These are phyloP conservation scores for Sebastiscus tertius DNA, from an alignment of 2,797 vertebrate genomes.

Conservation along the genomic window DNA sequence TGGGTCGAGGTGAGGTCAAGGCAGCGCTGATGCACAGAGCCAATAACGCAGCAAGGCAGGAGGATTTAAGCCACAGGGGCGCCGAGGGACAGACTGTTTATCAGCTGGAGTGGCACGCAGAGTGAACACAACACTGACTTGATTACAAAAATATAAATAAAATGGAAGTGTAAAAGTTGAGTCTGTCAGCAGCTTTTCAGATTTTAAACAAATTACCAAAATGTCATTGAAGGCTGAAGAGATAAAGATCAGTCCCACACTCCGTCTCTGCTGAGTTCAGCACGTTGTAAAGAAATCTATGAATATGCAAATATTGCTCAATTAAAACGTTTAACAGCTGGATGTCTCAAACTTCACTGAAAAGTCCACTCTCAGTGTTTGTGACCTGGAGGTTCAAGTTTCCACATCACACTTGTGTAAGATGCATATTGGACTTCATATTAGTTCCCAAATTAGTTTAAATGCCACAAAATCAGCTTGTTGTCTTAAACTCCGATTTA, in stretches of 20 bases:
- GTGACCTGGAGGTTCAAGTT: too few species aligned
- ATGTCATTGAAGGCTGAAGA: background rate
- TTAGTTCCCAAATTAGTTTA: background rate
- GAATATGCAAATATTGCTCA: too few species aligned
- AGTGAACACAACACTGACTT: background rate
- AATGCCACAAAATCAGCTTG: background rate
- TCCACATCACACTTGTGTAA: background rate
- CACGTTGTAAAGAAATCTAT: background rate
- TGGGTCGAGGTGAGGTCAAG: constrained; percentile 13
- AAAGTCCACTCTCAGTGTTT: background rate
- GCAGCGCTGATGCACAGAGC: background rate
- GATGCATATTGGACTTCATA: background rate
- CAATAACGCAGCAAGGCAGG: constrained; percentile 30
- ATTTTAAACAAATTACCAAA: background rate
- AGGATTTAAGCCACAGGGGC: constrained; percentile 21
- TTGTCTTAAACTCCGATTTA: background rate
- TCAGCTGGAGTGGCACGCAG: constrained; percentile 9
- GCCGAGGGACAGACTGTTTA: constrained; percentile 24
- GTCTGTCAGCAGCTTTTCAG: background rate
- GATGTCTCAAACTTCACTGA: background rate
- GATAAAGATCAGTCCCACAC: background rate
- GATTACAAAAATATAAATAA: background rate
- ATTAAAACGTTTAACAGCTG: background rate
- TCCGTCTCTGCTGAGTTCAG: background rate
- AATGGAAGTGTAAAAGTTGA: background rate